Conservation (phyloP, 2,888 invertebrate genomes). For the Phorcus lineatus region DNA sequence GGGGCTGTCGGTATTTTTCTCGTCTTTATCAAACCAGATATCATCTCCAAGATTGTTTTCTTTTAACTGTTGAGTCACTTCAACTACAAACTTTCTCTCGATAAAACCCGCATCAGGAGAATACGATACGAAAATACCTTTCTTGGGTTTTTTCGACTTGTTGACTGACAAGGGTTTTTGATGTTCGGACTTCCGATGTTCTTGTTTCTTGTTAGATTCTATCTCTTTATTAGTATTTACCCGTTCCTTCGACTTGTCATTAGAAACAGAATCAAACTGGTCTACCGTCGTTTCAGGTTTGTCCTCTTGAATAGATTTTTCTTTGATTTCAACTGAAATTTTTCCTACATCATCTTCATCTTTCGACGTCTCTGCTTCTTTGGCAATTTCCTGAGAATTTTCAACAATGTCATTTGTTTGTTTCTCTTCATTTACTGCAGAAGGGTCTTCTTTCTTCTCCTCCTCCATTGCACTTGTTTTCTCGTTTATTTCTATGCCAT, state of each 20-base stretch:
- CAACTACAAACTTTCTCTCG: conserved; percentile 72
- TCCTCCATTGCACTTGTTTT: background rate
- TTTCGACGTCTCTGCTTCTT: background rate
- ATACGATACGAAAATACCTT: conserved; percentile 72
- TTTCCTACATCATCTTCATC: conserved; percentile 5
- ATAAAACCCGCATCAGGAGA: conserved; percentile 73
- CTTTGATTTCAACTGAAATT: conserved; percentile 11
- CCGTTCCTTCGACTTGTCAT: conserved; percentile 28
- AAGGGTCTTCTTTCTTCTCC: background rate
- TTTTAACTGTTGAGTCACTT: conserved; percentile 71
- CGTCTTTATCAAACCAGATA: conserved; percentile 75
- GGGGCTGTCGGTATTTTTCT: conserved; percentile 71
- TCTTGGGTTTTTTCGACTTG: conserved; percentile 63
- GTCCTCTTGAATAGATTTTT: conserved; percentile 1
- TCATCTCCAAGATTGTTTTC: conserved; percentile 73
- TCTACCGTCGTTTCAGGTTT: conserved; percentile 41
- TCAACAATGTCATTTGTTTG: conserved; percentile 1
- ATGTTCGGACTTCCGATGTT: background rate
- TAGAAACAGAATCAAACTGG: conserved; percentile 61
- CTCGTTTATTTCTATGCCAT: background rate
- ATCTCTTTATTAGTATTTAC: background rate
- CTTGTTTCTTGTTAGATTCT: background rate
- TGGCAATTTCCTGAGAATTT: background rate
- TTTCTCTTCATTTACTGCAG: background rate
- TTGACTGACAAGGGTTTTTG: background rate